Evolutionary conservation across 2,888 invertebrate species (phyloP).

Genomic region (Acanthosepion esculentum): DNA sequence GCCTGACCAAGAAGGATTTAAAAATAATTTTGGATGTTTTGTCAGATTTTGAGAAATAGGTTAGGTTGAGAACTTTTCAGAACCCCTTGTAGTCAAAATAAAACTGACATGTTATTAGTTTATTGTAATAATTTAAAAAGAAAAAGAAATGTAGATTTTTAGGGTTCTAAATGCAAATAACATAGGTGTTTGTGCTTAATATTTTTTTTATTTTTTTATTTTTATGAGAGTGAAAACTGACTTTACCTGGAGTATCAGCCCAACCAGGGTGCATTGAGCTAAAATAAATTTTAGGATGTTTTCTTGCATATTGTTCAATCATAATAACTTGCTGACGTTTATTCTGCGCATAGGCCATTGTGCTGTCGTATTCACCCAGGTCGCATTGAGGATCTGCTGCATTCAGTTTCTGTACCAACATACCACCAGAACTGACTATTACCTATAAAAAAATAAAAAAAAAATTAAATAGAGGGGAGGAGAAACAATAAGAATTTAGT

Average conservation of each 20-base stretch:
- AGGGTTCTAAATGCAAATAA: too few species aligned
- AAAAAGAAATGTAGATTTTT: too few species aligned
- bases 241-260: slow-evolving; percentile 76
- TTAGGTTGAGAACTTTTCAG: too few species aligned
- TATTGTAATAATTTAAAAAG: too few species aligned
- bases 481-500: not conserved
- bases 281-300: slow-evolving; percentile 75
- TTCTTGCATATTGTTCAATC: slow-evolving; percentile 74
- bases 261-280: slow-evolving; percentile 77
- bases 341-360: slow-evolving; percentile 77
- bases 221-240: not conserved
- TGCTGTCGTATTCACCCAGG: slow-evolving; percentile 76
- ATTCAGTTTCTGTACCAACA: slow-evolving; percentile 76
- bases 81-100: too few species aligned
- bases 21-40: too few species aligned
- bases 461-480: not conserved
- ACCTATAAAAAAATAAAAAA: slow-evolving; percentile 68
- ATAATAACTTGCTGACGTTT: slow-evolving; percentile 76
- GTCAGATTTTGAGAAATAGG: too few species aligned
- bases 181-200: too few species aligned
- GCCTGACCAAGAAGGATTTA: too few species aligned
- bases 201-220: too few species aligned
- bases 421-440: slow-evolving; percentile 76
- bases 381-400: slow-evolving; percentile 75
- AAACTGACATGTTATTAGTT: too few species aligned